Conservation (phyloP, 2,888 invertebrate genomes). For the Xestobium rufovillosum region DNA sequence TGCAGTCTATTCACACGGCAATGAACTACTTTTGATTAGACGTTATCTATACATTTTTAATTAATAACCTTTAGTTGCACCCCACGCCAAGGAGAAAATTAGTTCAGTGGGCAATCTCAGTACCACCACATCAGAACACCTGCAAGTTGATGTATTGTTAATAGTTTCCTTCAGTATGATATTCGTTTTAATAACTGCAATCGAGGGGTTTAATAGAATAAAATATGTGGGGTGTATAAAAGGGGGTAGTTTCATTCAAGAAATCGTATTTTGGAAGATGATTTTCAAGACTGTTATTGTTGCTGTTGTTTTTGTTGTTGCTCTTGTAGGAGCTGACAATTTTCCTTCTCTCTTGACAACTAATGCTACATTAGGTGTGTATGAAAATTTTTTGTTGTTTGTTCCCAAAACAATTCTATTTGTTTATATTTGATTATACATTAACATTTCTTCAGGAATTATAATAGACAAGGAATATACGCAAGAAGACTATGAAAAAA, state of each 20-base stretch:
- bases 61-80: conserved; percentile 21
- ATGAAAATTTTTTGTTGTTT: conserved; percentile 10
- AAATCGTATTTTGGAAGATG: conserved; percentile 25
- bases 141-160: conserved; percentile 20
- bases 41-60: too few relatives aligned
- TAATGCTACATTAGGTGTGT: conserved; percentile 66
- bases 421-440: conserved; percentile 7
- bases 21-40: too few relatives aligned
- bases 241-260: conserved; percentile 7
- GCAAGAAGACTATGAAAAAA: conserved; percentile 51
- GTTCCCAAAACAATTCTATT: conserved; percentile 10
- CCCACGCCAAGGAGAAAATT: conserved; percentile 12
- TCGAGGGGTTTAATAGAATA: conserved; percentile 20
- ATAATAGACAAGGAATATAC: conserved; percentile 64
- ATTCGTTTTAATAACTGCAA: conserved; percentile 24
- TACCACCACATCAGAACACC: conserved; percentile 19
- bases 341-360: conserved; percentile 65
- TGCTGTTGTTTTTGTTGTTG: conserved; percentile 18
- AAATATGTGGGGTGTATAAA: conserved; percentile 15
- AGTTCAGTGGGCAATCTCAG: too few relatives aligned
- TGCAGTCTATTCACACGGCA: too few relatives aligned
- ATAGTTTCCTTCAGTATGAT: conserved; percentile 23
- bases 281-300: conserved; percentile 20
- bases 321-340: conserved; percentile 43
- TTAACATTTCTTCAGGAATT: conserved; percentile 48